Base-by-base conservation (phyloP, 2,113 vertebrate species). In the Psilopsiagon aurifrons region DNA sequence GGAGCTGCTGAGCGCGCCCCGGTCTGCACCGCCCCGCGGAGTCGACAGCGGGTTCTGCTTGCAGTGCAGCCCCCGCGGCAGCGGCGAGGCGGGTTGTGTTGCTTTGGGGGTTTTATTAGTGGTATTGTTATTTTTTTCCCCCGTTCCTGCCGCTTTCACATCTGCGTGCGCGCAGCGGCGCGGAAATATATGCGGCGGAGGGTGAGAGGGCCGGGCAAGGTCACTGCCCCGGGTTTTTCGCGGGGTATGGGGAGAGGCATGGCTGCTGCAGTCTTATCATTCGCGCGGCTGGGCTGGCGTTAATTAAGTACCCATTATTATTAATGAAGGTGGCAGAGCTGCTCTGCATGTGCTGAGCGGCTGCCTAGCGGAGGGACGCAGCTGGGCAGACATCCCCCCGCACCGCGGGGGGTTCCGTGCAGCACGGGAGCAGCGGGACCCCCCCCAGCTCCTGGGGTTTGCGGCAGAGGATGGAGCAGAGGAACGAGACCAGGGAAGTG, bases 101-200 rank as follows among this genome's bases (percentile, higher is more conserved):
- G 23, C 43, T 27, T 52, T 6, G 46, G 23, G 19, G 20, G 6
- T 10, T 49, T 31, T n/a, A 59, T 15, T n/a, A 23, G 20, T n/a
- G 23, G 4, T 57, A 57, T 9, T 59, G n/a, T 6, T n/a, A n/a
- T 4, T 8, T 5, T 24, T 33, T 10, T 7, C 0, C 4, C 22
- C 54, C 11, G 8, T 33, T 37, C 17, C 8, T 55, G n/a, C 25
- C 16, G 7, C n/a, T 79, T 27, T 10, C 23, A 31, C 37, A 12
- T 62, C 68, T 57, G 78, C 74, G 83, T 78, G 35, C 77, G 81
- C 85, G 52, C 66, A 86, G 55, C 19, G 39, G 25, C 12, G 66
- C 90, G 49, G n/a, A 64, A 87, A 37, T 90, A 69, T 20, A 47
- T 22, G 52, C 35, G 44, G 39, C 18, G 44, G 1, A 8, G 27